Conservation (phyloP, 2,888 invertebrate genomes). For the Troglohyphantes excavatus region DNA sequence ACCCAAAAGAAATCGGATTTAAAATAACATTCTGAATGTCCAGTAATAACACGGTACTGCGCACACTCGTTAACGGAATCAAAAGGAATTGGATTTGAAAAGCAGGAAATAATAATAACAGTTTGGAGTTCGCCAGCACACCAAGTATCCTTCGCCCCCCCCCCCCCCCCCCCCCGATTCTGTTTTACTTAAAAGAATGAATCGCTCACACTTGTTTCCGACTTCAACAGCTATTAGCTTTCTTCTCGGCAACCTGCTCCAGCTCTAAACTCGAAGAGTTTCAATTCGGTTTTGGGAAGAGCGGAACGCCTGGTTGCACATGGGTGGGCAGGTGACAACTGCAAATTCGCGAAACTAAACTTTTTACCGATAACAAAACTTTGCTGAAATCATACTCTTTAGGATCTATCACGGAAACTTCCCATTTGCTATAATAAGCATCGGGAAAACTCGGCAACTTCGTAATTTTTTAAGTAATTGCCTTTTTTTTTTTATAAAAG, state of each 20-base stretch:
- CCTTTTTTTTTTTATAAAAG: too few relatives aligned
- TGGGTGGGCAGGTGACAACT: constrained; percentile 39
- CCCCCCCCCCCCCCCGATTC: constrained; percentile 5
- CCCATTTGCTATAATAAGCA: too few relatives aligned
- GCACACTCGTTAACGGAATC: constrained; percentile 24
- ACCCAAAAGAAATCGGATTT: background rate
- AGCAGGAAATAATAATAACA: constrained; percentile 45
- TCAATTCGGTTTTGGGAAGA: constrained; percentile 22
- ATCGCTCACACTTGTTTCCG: constrained; percentile 3
- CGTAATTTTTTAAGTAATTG: too few relatives aligned
- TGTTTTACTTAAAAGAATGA: constrained; percentile 33
- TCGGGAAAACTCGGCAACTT: too few relatives aligned
- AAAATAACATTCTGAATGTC: constrained; percentile 30
- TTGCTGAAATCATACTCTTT: background rate
- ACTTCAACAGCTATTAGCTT: background rate
- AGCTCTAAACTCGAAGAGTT: background rate
- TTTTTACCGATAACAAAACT: background rate
- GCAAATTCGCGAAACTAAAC: constrained; percentile 25
- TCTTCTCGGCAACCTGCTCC: background rate
- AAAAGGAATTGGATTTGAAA: background rate
- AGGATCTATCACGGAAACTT: background rate
- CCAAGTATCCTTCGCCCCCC: constrained; percentile 18
- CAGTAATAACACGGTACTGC: constrained; percentile 37
- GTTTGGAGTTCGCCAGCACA: too few relatives aligned
- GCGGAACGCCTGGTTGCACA: constrained; percentile 41